phyloP scores from a whole-genome alignment of 2,113 vertebrate species.

The Ptyas mucosa region DNA sequence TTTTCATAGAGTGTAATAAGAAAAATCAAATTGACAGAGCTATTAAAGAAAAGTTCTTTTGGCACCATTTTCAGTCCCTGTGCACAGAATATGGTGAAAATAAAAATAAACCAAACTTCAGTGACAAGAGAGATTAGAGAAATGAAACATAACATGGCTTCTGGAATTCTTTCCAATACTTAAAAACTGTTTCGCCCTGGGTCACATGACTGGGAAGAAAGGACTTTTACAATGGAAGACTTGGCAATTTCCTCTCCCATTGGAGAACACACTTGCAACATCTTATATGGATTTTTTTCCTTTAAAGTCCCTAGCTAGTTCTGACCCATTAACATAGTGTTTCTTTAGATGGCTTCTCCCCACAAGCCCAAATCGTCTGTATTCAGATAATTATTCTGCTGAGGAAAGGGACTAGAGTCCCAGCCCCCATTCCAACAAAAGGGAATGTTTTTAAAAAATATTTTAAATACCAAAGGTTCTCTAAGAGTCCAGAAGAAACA shows the following conservation, averaged over 20 bases:
- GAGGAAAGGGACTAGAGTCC: not conserved
- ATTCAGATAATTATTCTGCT: not conserved
- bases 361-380: not conserved
- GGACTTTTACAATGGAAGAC: not conserved
- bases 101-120: not conserved
- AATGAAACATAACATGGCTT: not conserved
- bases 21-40: not conserved
- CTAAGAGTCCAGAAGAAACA: not conserved
- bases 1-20: not conserved
- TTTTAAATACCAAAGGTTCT: not conserved
- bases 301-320: not conserved
- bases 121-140: not conserved
- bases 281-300: not conserved
- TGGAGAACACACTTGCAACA: not conserved
- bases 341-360: not conserved
- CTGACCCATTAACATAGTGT: not conserved
- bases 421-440: not conserved
- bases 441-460: not conserved
- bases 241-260: not conserved
- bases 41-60: not conserved
- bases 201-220: not conserved
- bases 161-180: not conserved
- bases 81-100: not conserved
- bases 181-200: not conserved
- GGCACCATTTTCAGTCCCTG: not conserved